phyloP scores from a whole-genome alignment of 2,888 invertebrate species.

The Cyrtodaria siliqua region DNA sequence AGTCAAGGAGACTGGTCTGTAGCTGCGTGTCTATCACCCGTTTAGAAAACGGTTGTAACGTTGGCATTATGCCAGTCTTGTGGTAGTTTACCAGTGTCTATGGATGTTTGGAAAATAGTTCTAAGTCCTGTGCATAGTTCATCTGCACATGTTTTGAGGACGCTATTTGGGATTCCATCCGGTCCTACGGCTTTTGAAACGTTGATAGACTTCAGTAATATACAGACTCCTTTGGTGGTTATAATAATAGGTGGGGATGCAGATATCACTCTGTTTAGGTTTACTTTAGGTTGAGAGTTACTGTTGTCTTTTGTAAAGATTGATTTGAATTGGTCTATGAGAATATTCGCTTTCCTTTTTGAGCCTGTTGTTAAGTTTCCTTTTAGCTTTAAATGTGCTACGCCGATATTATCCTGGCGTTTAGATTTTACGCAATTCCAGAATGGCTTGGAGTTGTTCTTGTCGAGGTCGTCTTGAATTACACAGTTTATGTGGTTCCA shows the following conservation, averaged over 20 bases:
- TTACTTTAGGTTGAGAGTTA: neutral
- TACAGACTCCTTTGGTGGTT: constrained; percentile 5
- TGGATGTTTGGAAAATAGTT: neutral
- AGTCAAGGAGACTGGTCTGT: constrained; percentile 17
- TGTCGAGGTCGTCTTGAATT: constrained; percentile 32
- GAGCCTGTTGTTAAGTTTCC: constrained; percentile 32
- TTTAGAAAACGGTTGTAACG: constrained; percentile 38
- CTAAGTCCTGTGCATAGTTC: constrained; percentile 8
- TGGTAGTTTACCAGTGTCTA: constrained; percentile 36
- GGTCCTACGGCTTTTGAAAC: constrained; percentile 23
- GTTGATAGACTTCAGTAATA: constrained; percentile 12
- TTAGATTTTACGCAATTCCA: constrained; percentile 33
- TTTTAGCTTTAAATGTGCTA: constrained; percentile 22
- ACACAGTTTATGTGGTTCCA: constrained; percentile 42
- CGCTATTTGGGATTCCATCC: constrained; percentile 24
- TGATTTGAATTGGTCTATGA: constrained; percentile 35
- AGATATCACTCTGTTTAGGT: neutral
- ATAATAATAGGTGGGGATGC: constrained; percentile 13
- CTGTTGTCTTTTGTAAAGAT: constrained; percentile 25
- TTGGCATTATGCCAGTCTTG: constrained; percentile 41
- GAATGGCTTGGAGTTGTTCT: constrained; percentile 34
- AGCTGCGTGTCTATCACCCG: constrained; percentile 30
- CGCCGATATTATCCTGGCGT: constrained; percentile 34
- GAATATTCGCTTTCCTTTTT: constrained; percentile 27
- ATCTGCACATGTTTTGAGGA: constrained; percentile 27